These are phyloP conservation scores for Drosophila cardini DNA, from an alignment of 1,140 invertebrate genomes.

Conservation along the genomic window DNA sequence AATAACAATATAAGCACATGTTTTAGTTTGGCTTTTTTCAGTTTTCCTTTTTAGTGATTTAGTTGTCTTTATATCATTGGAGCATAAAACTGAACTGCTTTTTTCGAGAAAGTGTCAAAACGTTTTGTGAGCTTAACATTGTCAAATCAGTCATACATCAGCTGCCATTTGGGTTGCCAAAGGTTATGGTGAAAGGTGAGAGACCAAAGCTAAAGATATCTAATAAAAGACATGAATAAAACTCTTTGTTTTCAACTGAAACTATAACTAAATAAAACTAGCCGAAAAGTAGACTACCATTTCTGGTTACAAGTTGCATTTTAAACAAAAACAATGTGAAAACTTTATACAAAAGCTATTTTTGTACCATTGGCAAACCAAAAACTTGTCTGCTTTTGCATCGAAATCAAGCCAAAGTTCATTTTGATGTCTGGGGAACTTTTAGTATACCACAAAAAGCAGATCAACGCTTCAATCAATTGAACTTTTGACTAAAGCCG, in stretches of 20 bases:
- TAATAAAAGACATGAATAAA: conserved; percentile 6
- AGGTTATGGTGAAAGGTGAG: conserved; percentile 36
- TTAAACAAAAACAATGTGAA: too few species aligned
- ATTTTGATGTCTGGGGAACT: neutral
- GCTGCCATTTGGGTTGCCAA: conserved; percentile 14
- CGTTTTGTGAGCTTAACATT: conserved; percentile 41
- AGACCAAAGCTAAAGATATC: neutral
- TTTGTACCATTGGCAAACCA: too few species aligned
- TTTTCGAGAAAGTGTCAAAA: conserved; percentile 47
- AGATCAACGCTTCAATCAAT: conserved; percentile 62
- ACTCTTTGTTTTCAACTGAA: neutral
- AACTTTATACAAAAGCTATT: too few species aligned
- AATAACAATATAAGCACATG: conserved; percentile 67
- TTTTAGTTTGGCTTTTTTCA: conserved; percentile 44
- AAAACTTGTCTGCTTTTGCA: neutral
- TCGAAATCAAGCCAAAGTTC: neutral
- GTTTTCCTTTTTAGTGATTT: conserved; percentile 49
- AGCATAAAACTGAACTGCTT: conserved; percentile 34
- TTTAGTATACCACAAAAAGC: conserved; percentile 54
- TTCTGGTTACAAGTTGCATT: too few species aligned
- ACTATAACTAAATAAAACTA: neutral
- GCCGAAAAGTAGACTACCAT: neutral
- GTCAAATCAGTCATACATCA: conserved; percentile 31
- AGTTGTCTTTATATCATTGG: conserved; percentile 19
- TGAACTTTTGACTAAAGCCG: conserved; percentile 3